These are phyloP conservation scores for Antheraea yamamai DNA, from an alignment of 2,888 invertebrate genomes.

Conservation along the genomic window DNA sequence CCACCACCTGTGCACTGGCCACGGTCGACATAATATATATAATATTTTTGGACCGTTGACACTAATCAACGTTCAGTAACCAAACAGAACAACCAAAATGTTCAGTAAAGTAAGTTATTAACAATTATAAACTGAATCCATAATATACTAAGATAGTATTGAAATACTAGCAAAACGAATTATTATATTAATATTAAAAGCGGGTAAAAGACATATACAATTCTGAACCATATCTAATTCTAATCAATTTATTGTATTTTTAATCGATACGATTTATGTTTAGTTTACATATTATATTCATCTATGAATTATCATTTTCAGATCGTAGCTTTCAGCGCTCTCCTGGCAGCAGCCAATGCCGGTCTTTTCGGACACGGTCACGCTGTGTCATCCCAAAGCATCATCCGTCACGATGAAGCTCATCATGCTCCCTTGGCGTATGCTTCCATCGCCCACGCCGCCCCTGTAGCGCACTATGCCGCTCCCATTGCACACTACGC, in stretches of 20 bases:
- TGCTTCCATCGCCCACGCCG: conserved; percentile 36
- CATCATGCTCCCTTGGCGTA: conserved; percentile 16
- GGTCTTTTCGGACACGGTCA: conserved; percentile 58
- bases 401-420: conserved; percentile 63
- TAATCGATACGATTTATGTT: conserved; percentile 22
- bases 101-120: conserved; percentile 63
- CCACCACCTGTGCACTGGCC: conserved; percentile 47
- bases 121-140: background rate
- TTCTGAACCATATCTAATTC: too few species aligned
- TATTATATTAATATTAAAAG: background rate
- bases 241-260: background rate
- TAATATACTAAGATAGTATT: background rate
- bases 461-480: conserved; percentile 32
- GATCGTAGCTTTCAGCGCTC: conserved; percentile 46
- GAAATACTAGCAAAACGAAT: too few species aligned
- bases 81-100: conserved; percentile 59
- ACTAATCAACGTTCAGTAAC: conserved; percentile 61
- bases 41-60: conserved; percentile 54
- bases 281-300: background rate
- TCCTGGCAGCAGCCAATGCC: conserved; percentile 71
- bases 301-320: background rate
- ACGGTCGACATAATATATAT: conserved; percentile 57
- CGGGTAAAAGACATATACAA: too few species aligned
- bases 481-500: conserved; percentile 30
- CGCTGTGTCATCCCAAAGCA: conserved; percentile 63